These are phyloP conservation scores for Rhabdophis nuchalis DNA, from an alignment of 2,797 vertebrate genomes.

Conservation along the genomic window DNA sequence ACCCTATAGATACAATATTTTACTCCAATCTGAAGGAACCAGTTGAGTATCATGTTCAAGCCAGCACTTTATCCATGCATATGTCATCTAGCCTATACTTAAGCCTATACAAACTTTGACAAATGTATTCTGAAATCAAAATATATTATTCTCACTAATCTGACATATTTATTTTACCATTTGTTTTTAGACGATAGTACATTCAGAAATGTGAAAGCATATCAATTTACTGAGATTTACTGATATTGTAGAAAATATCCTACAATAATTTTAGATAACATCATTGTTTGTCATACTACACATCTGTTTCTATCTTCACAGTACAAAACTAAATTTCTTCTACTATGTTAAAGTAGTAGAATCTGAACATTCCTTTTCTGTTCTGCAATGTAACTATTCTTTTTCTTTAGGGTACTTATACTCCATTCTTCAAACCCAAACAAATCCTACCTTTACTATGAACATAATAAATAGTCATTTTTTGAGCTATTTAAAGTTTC, in stretches of 20 bases:
- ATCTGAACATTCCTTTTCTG: slow-evolving; percentile 6
- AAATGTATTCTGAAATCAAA: background rate
- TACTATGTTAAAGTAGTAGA: background rate
- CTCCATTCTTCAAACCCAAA: background rate
- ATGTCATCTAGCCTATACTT: background rate
- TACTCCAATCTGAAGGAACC: background rate
- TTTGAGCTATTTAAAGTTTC: background rate
- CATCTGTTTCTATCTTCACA: background rate
- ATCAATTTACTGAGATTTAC: background rate
- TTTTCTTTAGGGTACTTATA: background rate
- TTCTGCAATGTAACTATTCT: background rate
- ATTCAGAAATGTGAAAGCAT: background rate
- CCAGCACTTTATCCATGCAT: background rate
- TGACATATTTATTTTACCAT: background rate
- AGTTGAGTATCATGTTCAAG: background rate
- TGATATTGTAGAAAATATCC: no score
- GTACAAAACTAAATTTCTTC: background rate
- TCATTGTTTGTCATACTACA: background rate
- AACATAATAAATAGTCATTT: background rate
- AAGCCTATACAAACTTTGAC: background rate
- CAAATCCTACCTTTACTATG: background rate
- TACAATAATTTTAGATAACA: slow-evolving; percentile 1
- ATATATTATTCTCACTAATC: background rate
- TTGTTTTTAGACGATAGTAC: background rate
- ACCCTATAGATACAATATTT: background rate